Conservation (phyloP, 2,113 vertebrate genomes). For the Dendropsophus ebraccatus region DNA sequence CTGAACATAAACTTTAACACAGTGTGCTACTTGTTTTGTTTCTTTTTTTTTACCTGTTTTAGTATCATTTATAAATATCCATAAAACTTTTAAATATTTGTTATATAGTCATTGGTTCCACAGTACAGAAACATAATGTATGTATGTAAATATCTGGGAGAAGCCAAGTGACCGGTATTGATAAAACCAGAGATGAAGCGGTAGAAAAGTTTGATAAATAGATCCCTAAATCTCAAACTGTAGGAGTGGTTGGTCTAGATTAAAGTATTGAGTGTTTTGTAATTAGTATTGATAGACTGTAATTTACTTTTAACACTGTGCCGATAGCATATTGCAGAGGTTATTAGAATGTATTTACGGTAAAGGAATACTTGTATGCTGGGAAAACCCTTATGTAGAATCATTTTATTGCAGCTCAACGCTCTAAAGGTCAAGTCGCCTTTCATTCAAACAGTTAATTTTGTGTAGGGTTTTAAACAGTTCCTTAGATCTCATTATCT, state of each 20-base stretch:
- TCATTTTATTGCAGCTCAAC: not conserved
- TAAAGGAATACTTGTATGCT: conserved; percentile 24
- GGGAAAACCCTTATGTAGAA: conserved; percentile 10
- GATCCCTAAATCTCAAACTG: conserved; percentile 21
- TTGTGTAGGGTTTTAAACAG: not conserved
- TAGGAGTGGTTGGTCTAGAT: conserved; percentile 34
- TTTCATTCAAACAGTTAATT: not conserved
- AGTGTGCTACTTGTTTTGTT: not conserved
- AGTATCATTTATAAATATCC: not conserved
- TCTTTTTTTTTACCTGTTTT: not conserved
- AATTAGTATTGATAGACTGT: conserved; percentile 59
- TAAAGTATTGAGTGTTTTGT: conserved; percentile 58
- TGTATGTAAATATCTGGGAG: not conserved
- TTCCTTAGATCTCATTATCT: not conserved
- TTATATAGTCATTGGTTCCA: not conserved
- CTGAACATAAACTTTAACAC: not conserved
- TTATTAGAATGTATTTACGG: conserved; percentile 41
- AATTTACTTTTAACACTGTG: conserved; percentile 46
- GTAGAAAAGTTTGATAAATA: conserved; percentile 37
- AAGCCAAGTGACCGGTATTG: not conserved
- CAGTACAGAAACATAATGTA: not conserved
- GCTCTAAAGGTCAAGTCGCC: not conserved
- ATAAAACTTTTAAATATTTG: not conserved
- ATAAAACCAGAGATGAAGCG: conserved; percentile 12
- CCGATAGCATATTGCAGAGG: conserved; percentile 46